Evolutionary conservation across 1,140 invertebrate species (phyloP), one percentile per base, ranked within the genome.

Genomic region (Scaptomyza graminum): DNA sequence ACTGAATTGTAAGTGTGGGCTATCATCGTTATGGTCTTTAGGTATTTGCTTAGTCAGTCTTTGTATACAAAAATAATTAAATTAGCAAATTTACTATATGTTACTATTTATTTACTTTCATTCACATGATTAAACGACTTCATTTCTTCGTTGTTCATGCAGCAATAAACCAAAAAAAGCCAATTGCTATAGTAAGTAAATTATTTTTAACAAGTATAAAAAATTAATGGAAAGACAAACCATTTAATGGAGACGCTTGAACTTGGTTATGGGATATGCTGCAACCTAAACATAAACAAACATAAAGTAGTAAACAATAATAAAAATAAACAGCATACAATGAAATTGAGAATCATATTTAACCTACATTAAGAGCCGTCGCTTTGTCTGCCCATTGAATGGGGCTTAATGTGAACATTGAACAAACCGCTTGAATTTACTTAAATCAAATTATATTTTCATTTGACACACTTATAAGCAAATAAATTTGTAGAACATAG

Each of bases 41-140:
- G 81, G 78, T 85, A 82, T 81, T 79, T 65, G 61, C 71, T 87
- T 85, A 82, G 82, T 85, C 82, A 85, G 82, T 85, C 82, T 85
- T 85, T 85, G 82, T 85, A 78, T 87, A 87, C 60, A 74, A 77
- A 85, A 71, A 44, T 22, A 57, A 31, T 57, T 57, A 46, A 57
- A 57, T 57, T 46, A 57, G 55, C 41, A 57, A 68, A 73, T 71
- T 71, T 44, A 46, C 62, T 71, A 71, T 71, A 71, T 57, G 37
- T 73, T 37, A 37, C 34, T 37, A 37, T 37, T 9, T 37, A 37
- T 12, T 37, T 54, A 25, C 13, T 34, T 51, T 68, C 52, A 68
- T 62, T 50, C 69, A 72, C 69, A 70, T 69, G 44, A 51, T 37
- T 3, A 37, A 50, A 15, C 28, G 56, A 37, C 52, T 25, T 61